phyloP scores from a whole-genome alignment of 2,888 invertebrate genomes.

The Baronia brevicornis region DNA sequence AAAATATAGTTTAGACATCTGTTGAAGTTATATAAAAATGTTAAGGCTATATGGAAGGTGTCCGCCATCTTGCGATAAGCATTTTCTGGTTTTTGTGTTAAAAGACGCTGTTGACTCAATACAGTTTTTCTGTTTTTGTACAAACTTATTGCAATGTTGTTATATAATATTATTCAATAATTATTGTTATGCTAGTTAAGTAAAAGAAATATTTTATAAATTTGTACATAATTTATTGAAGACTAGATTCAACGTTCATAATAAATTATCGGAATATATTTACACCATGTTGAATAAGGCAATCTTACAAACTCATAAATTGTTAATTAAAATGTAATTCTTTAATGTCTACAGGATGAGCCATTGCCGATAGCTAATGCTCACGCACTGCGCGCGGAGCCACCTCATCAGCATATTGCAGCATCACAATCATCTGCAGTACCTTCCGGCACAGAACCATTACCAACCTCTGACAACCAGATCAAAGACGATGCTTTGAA shows the following conservation, averaged over 20 bases:
- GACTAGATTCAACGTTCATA: no score
- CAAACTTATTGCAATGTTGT: constrained; percentile 23
- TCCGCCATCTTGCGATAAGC: constrained; percentile 63
- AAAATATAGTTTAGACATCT: no score
- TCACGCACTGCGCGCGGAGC: constrained; percentile 56
- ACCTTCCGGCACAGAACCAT: constrained; percentile 27
- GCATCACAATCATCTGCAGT: constrained; percentile 25
- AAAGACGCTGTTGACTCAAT: constrained; percentile 40
- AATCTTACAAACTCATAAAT: no score
- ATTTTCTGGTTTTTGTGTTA: constrained; percentile 49
- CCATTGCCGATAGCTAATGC: constrained; percentile 62
- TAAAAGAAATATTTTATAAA: no score
- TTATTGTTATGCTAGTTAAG: no score
- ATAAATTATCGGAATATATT: no score
- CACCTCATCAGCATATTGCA: constrained; percentile 34
- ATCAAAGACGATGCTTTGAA: constrained; percentile 56
- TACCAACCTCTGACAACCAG: constrained; percentile 33
- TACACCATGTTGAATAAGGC: no score
- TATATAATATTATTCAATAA: no score
- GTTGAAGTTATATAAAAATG: no score
- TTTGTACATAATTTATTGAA: no score
- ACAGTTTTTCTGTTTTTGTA: constrained; percentile 33
- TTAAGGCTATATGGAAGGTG: no score
- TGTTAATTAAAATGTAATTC: no score
- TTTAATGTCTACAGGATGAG: constrained; percentile 47